Base-by-base conservation (phyloP, 92 coral and sea anemone species). In the Porites divaricata region DNA sequence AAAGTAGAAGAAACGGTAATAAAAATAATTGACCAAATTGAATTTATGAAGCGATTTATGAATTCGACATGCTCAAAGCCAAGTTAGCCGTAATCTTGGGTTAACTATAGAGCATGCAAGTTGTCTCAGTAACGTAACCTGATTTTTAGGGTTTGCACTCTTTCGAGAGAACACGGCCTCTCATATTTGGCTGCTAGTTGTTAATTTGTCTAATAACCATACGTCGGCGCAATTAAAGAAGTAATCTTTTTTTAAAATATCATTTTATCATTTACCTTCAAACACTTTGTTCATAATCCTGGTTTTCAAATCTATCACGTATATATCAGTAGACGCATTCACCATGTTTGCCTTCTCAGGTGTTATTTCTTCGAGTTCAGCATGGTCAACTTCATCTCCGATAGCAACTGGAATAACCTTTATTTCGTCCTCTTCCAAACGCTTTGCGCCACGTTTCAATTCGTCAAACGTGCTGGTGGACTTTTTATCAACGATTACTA, bases 331-430 rank as follows among this genome's bases (percentile, higher is more conserved):
- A n/a, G 74, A 73, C 53, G 80, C 94, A 51, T 67, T 75, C 26
- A 94, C 73, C 1, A 89, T 59, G 88, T 91, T 87, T 23, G 92
- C 86, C 62, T 87, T 80, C 51, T 94, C 95, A 12, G 86, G 84
- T 13, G 95, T 87, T 1, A 76, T 91, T 67, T 77, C 86, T 41
- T 76, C 85, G 4, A 91, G 78, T 22, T 89, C 88, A 13, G 68
- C 17, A 70, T 70, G 73, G 21, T 84, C 75, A 26, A 78, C 95
- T n/a, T 94, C 93, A 70, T 89, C 80, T 57, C 98, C 98, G 61
- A 94, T 76, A 45, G 90, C 90, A 80, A 94, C 93, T 35, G 91
- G 64, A 4, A 94, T 89, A n/a, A 94, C 98, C 85, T 74, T 84
- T 0, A 91, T 80, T 50, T 83, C 83, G 50, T 87, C 83, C n/a